phyloP scores from a whole-genome alignment of 2,797 vertebrate genomes.

The Myripristis jacobus region DNA sequence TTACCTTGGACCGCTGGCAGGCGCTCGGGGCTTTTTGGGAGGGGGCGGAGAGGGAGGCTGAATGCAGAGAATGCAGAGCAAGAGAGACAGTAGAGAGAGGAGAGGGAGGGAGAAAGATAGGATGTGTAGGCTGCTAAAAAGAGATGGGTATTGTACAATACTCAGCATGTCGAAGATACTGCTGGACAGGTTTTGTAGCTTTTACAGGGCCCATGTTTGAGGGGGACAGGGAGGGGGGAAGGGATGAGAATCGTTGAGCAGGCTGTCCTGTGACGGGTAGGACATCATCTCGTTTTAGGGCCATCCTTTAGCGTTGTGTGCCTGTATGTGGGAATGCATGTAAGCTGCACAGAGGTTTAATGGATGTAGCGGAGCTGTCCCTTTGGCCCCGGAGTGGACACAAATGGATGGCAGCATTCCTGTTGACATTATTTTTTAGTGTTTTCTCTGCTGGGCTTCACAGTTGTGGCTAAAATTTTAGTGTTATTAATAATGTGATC shows the following conservation, averaged over 20 bases:
- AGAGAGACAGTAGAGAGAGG: slow-evolving; percentile 47
- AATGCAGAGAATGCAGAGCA: slow-evolving; percentile 59
- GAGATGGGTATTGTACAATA: slow-evolving; percentile 43
- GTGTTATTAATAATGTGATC: slow-evolving; percentile 33
- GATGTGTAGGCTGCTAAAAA: slow-evolving; percentile 22
- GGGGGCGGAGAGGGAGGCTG: slow-evolving; percentile 39
- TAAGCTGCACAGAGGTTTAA: slow-evolving; percentile 36
- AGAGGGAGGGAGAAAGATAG: slow-evolving; percentile 49
- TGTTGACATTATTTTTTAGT: slow-evolving; percentile 48
- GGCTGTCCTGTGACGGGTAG: slow-evolving; percentile 10
- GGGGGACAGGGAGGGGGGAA: background rate
- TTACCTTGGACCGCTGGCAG: slow-evolving; percentile 83
- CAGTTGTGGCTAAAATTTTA: slow-evolving; percentile 45
- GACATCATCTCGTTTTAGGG: slow-evolving; percentile 18
- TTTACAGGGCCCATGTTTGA: slow-evolving; percentile 10
- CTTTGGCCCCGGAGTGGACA: slow-evolving; percentile 49
- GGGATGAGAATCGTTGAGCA: slow-evolving; percentile 27
- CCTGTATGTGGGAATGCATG: slow-evolving; percentile 28
- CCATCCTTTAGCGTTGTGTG: slow-evolving; percentile 30
- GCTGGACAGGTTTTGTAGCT: slow-evolving; percentile 19
- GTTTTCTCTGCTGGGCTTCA: slow-evolving; percentile 31
- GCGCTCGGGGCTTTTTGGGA: slow-evolving; percentile 57
- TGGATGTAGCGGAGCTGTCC: slow-evolving; percentile 48
- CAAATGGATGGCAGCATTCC: slow-evolving; percentile 49
- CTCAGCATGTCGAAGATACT: slow-evolving; percentile 34